These are phyloP conservation scores for Steromphala cineraria DNA, from an alignment of 2,888 invertebrate species.

Conservation along the genomic window DNA sequence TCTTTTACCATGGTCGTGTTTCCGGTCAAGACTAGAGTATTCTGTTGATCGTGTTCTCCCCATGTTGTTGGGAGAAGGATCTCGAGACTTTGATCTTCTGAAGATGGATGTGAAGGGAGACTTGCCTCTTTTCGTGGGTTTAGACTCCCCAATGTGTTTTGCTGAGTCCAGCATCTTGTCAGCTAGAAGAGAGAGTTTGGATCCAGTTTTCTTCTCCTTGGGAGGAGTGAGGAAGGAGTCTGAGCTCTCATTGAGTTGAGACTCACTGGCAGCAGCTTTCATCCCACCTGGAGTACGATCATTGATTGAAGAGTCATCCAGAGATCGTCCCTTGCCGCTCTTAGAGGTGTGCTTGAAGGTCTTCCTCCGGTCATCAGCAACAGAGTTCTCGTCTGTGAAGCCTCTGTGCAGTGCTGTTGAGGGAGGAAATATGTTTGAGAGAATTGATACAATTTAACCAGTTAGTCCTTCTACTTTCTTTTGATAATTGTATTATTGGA, in stretches of 20 bases:
- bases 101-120: slow-evolving; percentile 88
- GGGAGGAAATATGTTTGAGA: neutral
- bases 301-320: slow-evolving; percentile 70
- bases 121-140: slow-evolving; percentile 75
- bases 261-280: slow-evolving; percentile 66
- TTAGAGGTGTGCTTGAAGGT: slow-evolving; percentile 54
- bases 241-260: slow-evolving; percentile 57
- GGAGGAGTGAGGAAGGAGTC: slow-evolving; percentile 78
- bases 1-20: slow-evolving; percentile 36
- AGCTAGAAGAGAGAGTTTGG: slow-evolving; percentile 68
- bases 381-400: slow-evolving; percentile 86
- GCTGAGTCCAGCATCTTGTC: slow-evolving; percentile 57
- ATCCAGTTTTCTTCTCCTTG: slow-evolving; percentile 77
- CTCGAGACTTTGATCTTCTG: slow-evolving; percentile 77
- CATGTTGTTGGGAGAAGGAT: slow-evolving; percentile 63
- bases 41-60: slow-evolving; percentile 61
- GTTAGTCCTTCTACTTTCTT: too few relatives aligned
- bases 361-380: slow-evolving; percentile 53
- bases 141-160: slow-evolving; percentile 41
- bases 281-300: slow-evolving; percentile 51
- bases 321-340: slow-evolving; percentile 71
- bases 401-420: slow-evolving; percentile 85
- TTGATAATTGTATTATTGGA: too few relatives aligned
- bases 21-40: slow-evolving; percentile 63
- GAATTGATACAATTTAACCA: neutral